Percentiles rank a stretch among this genome's conserved stretches.
Conservation (phyloP, 2,113 vertebrate species). For the Candoia aspera region DNA sequence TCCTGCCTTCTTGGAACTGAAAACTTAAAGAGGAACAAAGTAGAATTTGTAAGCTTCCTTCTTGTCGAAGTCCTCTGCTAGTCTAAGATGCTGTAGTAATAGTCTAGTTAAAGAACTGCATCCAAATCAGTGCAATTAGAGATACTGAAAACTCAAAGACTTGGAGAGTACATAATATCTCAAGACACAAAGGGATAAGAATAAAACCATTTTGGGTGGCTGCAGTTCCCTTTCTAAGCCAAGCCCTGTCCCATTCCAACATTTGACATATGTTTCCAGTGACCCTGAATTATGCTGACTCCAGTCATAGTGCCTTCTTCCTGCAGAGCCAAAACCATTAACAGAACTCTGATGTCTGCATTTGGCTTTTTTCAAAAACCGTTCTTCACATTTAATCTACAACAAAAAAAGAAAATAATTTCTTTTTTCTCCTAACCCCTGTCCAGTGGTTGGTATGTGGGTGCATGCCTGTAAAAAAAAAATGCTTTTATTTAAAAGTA, state of each 20-base stretch:
- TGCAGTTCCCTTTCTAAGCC: slow-evolving; percentile 43
- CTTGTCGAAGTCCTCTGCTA: neutral
- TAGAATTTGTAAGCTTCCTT: neutral
- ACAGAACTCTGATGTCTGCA: slow-evolving; percentile 70
- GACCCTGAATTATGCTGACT: slow-evolving; percentile 61
- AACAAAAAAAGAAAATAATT: slow-evolving; percentile 44
- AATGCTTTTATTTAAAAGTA: slow-evolving; percentile 69
- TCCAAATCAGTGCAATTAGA: slow-evolving; percentile 47
- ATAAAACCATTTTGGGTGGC: slow-evolving; percentile 65
- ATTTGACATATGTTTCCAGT: slow-evolving; percentile 63
- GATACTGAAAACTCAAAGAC: slow-evolving; percentile 50
- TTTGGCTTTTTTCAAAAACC: slow-evolving; percentile 55
- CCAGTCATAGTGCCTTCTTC: slow-evolving; percentile 66
- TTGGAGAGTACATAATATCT: slow-evolving; percentile 36
- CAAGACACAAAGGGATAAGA: slow-evolving; percentile 54
- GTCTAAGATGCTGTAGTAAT: neutral
- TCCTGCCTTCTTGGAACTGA: neutral
- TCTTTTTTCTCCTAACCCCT: slow-evolving; percentile 41
- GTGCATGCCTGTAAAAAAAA: slow-evolving; percentile 49
- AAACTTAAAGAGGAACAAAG: neutral
- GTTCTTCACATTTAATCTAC: slow-evolving; percentile 60
- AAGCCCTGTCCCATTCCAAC: slow-evolving; percentile 59
- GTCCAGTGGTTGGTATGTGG: slow-evolving; percentile 57
- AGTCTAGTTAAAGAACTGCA: neutral
- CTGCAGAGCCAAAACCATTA: slow-evolving; percentile 64